Conservation (phyloP, 1,140 invertebrate genomes). For the Trichonephila clavata region DNA sequence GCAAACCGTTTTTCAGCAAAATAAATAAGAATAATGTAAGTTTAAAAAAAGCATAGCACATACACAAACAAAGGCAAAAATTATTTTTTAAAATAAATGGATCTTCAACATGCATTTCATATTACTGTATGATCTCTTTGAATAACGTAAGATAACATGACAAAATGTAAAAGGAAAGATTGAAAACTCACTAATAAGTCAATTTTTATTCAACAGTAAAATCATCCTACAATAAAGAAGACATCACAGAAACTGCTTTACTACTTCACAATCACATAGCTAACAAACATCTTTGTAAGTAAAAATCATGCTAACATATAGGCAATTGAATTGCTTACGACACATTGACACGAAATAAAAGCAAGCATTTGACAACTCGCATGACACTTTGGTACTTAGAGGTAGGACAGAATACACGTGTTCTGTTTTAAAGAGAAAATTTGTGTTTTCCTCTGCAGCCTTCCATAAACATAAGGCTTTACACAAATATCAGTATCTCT, state of each 20-base stretch:
- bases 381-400: conserved; percentile 15
- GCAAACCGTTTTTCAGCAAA: no score
- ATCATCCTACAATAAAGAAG: not conserved
- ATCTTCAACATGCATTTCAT: no score
- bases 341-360: conserved; percentile 26
- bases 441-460: not conserved
- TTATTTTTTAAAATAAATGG: no score
- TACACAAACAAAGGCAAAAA: no score
- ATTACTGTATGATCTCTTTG: no score
- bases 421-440: conserved; percentile 19
- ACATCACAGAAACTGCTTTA: not conserved
- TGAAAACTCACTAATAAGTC: conserved; percentile 4
- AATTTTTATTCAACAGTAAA: conserved; percentile 9
- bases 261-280: conserved; percentile 18
- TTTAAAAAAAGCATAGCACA: no score
- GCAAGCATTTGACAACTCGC: conserved; percentile 2
- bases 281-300: not conserved
- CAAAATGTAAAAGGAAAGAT: not conserved
- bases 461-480: not conserved
- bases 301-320: conserved; percentile 11
- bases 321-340: conserved; percentile 8
- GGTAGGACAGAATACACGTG: conserved; percentile 10
- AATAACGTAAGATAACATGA: no score
- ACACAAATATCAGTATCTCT: not conserved
- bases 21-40: no score